These are phyloP conservation scores for Rana temporaria DNA, from an alignment of 2,113 vertebrate species.

Conservation along the genomic window DNA sequence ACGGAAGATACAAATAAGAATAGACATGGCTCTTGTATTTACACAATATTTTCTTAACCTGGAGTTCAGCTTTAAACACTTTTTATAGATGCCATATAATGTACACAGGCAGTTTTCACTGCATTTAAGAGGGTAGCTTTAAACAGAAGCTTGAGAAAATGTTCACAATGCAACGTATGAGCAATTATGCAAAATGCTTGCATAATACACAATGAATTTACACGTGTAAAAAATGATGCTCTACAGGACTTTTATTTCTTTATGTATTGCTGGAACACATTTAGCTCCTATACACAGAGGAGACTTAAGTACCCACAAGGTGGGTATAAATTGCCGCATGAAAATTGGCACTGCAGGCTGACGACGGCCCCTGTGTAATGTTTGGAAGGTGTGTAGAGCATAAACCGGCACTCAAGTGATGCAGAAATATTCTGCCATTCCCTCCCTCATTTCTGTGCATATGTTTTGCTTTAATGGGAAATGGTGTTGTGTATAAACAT, in stretches of 20 bases:
- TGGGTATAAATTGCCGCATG: conserved; percentile 75
- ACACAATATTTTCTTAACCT: too few species aligned
- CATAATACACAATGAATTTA: conserved; percentile 54
- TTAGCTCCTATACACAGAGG: conserved; percentile 68
- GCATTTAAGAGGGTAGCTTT: conserved; percentile 56
- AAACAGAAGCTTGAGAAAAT: conserved; percentile 69
- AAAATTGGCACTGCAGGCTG: conserved; percentile 70
- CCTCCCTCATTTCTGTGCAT: not conserved
- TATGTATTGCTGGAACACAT: conserved; percentile 67
- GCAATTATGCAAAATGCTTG: conserved; percentile 48
- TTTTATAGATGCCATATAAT: too few species aligned
- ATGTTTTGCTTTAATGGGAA: conserved; percentile 19
- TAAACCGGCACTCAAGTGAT: conserved; percentile 66
- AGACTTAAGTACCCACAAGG: conserved; percentile 70
- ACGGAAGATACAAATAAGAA: too few species aligned
- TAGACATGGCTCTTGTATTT: too few species aligned
- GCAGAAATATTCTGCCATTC: conserved; percentile 61
- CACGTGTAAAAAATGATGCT: conserved; percentile 44
- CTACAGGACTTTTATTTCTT: conserved; percentile 51
- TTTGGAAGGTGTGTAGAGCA: conserved; percentile 69
- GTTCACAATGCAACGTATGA: conserved; percentile 36
- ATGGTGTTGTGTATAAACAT: conserved; percentile 21
- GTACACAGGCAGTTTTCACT: too few species aligned
- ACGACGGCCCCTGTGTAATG: conserved; percentile 67
- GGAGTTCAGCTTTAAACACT: too few species aligned